Evolutionary conservation across 2,797 vertebrate species (phyloP).

Genomic region (Parambassis ranga): DNA sequence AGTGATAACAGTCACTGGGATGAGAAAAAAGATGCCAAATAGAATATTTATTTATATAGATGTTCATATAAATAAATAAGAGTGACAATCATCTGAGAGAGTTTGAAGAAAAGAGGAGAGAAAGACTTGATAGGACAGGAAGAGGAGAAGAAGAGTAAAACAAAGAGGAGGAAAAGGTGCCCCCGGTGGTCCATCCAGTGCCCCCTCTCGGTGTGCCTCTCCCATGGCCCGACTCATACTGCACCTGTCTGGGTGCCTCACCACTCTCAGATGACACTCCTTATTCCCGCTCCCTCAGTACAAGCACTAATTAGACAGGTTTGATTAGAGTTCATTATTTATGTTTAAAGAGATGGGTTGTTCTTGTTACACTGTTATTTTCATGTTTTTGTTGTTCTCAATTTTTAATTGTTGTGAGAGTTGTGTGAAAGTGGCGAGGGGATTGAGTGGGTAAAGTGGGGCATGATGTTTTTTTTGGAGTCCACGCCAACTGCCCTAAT

Average conservation of each 20-base stretch:
- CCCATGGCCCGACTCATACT: constrained; percentile 73
- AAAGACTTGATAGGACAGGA: constrained; percentile 67
- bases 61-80: constrained; percentile 75
- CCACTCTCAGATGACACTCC: constrained; percentile 66
- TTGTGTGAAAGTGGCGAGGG: constrained; percentile 72
- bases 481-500: constrained; percentile 84
- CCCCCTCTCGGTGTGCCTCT: constrained; percentile 72
- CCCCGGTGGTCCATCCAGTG: constrained; percentile 71
- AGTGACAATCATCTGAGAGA: constrained; percentile 67
- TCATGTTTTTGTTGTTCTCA: constrained; percentile 68
- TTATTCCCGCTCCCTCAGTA: constrained; percentile 63
- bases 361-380: constrained; percentile 59
- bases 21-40: constrained; percentile 46
- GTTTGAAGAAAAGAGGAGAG: constrained; percentile 47
- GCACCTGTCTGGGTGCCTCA: constrained; percentile 69
- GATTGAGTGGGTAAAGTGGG: constrained; percentile 73
- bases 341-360: constrained; percentile 53
- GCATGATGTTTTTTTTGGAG: constrained; percentile 78
- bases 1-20: constrained; percentile 68
- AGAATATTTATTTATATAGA: constrained; percentile 72
- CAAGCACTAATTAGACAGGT: constrained; percentile 57
- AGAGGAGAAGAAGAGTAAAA: constrained; percentile 63
- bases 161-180: constrained; percentile 63
- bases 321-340: constrained; percentile 49
- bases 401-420: constrained; percentile 73